Evolutionary conservation across 2,113 vertebrate species (phyloP), one percentile per base, ranked within the genome.

Genomic region (Rhinopithecus roxellana): DNA sequence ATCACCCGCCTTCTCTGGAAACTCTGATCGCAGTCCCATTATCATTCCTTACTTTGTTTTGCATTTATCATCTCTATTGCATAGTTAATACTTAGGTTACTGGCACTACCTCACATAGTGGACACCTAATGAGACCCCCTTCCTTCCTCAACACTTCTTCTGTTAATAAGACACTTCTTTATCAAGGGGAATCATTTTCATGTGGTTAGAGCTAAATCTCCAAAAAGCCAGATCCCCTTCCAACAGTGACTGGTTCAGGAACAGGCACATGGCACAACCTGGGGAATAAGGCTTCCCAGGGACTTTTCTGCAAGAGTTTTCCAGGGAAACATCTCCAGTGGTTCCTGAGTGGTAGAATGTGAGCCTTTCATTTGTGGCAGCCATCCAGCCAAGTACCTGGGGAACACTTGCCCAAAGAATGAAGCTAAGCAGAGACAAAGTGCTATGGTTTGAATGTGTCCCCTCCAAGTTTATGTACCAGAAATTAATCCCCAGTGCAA

Each of bases 101-200:
- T 25, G 5, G 30, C 55, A 38, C 30, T 20, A 25, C 23, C 6
- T 57, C 14, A 35, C 72, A 16, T 6, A 38, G 17, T 27, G 13
- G 27, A 74, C 32, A 45, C 1, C 8, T 32, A 61, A 27, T 57
- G 8, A 23, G 55, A 50, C 0, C 7, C 1, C 10, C 25, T 4
- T 20, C 6, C n/a, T 86, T 82, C 55, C 13, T 45, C n/a, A 80
- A 6, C 11, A 6, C n/a, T 52, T 38, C 59, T 79, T 11, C 45
- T 52, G 12, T 57, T 48, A 40, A 79, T 2, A 94, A 59, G 18
- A 75, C 55, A 48, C 6, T 27, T 59, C 50, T 79, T 92, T 57
- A 64, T 18, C 50, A 80, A 81, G 8, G 4, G 5, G 11, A 75
- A 43, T 17, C 18, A 38, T 91, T 80, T 75, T 12, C 27, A 27